Evolutionary conservation across 2,888 invertebrate genomes (phyloP).

Genomic region (Geotrupes spiniger): DNA sequence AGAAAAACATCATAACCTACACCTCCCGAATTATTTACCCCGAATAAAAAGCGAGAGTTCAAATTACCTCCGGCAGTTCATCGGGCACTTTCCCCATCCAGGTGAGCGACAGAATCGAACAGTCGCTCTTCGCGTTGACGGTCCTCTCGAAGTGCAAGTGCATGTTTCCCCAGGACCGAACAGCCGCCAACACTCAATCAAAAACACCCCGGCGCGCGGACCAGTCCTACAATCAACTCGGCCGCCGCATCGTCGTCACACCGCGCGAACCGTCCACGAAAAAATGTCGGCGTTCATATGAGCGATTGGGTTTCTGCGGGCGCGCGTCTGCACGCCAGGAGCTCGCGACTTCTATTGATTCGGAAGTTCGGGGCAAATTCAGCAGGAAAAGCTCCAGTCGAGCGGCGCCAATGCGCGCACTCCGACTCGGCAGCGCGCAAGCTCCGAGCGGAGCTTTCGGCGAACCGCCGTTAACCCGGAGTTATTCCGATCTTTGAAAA

Average conservation of each 20-base stretch:
- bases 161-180: slow-evolving; percentile 58
- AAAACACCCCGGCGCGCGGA: too few relatives aligned
- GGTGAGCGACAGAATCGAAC: slow-evolving; percentile 88
- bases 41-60: neutral
- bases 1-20: too few relatives aligned
- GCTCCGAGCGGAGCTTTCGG: slow-evolving; percentile 4
- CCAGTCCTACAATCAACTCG: too few relatives aligned
- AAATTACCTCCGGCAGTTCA: slow-evolving; percentile 83
- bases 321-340: slow-evolving; percentile 32
- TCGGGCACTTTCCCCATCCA: slow-evolving; percentile 99
- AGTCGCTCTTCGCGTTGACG: slow-evolving; percentile 91
- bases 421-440: slow-evolving; percentile 25
- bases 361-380: slow-evolving; percentile 39
- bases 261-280: too few relatives aligned
- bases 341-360: slow-evolving; percentile 43
- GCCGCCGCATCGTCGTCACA: too few relatives aligned
- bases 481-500: slow-evolving; percentile 6
- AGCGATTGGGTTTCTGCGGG: neutral
- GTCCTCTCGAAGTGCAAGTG: slow-evolving; percentile 95
- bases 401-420: slow-evolving; percentile 31
- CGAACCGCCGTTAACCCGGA: neutral
- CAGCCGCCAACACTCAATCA: too few relatives aligned
- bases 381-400: slow-evolving; percentile 29
- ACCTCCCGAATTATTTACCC: too few relatives aligned
- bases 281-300: slow-evolving; percentile 2